Percentiles rank a stretch among this genome's conserved stretches.
Evolutionary conservation across 23 tunicate species (phyloP).

Genomic region (Trididemnum nubilum): DNA sequence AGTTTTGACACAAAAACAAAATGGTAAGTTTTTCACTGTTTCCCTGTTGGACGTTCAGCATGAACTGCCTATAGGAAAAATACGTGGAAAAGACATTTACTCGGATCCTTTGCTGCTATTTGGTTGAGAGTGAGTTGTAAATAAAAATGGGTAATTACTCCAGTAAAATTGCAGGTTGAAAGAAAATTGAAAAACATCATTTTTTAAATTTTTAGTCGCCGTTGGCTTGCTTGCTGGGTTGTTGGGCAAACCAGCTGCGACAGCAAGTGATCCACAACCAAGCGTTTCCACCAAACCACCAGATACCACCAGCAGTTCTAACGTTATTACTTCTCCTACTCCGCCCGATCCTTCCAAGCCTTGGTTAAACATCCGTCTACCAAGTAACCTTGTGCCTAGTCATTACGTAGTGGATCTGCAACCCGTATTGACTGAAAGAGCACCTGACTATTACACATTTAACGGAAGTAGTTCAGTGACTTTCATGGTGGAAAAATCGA

Average conservation of each 20-base stretch:
- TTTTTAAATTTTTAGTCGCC: conserved; percentile 48
- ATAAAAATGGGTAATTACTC: too few species aligned
- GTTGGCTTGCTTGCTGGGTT: conserved; percentile 48
- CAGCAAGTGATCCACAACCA: background rate
- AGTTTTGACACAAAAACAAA: too few species aligned
- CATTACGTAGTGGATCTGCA: conserved; percentile 59
- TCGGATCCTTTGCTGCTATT: too few species aligned
- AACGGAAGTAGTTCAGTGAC: conserved; percentile 48
- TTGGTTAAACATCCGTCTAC: conserved; percentile 57
- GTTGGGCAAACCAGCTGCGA: background rate
- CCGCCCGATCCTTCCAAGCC: conserved; percentile 18
- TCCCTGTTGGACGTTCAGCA: too few species aligned
- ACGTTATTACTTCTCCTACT: background rate
- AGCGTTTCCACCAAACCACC: background rate
- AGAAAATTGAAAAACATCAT: too few species aligned
- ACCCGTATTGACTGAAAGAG: conserved; percentile 45
- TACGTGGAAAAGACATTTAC: too few species aligned
- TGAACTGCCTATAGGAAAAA: too few species aligned
- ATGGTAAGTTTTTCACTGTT: too few species aligned
- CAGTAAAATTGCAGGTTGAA: too few species aligned
- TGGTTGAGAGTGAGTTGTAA: too few species aligned
- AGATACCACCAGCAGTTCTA: background rate
- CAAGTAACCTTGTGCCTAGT: conserved; percentile 34
- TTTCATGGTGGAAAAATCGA: conserved; percentile 11
- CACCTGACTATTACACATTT: conserved; percentile 37